Evolutionary conservation across 23 tunicate species (phyloP).

Genomic region (Aplidium turbinatum): DNA sequence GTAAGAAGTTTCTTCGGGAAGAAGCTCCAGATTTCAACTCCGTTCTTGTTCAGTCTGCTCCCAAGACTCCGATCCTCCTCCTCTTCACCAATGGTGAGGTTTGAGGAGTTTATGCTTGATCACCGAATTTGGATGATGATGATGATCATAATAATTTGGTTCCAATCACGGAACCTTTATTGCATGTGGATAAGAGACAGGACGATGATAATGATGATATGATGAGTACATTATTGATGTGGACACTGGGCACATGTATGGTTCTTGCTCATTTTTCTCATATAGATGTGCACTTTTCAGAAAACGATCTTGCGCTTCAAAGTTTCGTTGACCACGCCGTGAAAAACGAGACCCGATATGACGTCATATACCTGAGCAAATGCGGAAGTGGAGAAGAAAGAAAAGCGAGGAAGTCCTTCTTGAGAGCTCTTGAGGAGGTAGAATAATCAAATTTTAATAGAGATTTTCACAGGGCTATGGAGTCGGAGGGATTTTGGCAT

Average conservation of each 20-base stretch:
- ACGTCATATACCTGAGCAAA: conserved; percentile 45
- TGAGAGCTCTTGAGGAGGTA: conserved; percentile 58
- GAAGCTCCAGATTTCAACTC: conserved; percentile 57
- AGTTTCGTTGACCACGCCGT: conserved; percentile 27
- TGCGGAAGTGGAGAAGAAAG: conserved; percentile 52
- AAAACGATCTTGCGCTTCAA: conserved; percentile 51
- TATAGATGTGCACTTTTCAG: conserved; percentile 22
- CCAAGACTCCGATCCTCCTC: conserved; percentile 56
- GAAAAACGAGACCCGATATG: conserved; percentile 23
- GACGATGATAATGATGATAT: too few species aligned
- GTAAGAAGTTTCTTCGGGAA: conserved; percentile 60
- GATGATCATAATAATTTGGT: too few species aligned
- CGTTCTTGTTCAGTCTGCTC: conserved; percentile 47
- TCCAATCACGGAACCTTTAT: too few species aligned
- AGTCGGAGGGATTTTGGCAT: too few species aligned
- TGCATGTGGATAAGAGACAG: too few species aligned
- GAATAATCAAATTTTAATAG: neutral
- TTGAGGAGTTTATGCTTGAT: too few species aligned
- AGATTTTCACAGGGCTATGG: too few species aligned
- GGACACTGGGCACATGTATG: too few species aligned
- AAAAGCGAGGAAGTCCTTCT: conserved; percentile 36
- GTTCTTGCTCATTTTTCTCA: neutral
- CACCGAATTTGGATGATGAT: too few species aligned
- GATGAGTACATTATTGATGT: too few species aligned
- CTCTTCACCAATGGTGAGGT: conserved; percentile 71